Evolutionary conservation across 2,888 invertebrate genomes (phyloP).

Genomic region (Anodontia alba): DNA sequence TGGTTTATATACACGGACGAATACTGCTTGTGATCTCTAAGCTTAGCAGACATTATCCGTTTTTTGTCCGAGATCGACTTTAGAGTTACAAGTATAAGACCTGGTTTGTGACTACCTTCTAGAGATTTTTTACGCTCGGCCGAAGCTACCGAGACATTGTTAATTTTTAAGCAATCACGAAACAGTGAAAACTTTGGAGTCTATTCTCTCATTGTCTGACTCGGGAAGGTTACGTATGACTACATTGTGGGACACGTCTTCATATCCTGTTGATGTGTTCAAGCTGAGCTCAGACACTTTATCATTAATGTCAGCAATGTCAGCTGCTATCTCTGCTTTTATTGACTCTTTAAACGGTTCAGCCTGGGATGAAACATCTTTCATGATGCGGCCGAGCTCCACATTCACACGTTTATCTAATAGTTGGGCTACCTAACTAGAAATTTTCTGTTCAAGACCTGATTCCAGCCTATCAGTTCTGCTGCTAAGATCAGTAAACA

Average conservation of each 20-base stretch:
- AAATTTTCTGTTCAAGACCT: background rate
- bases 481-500: background rate
- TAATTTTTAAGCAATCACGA: conserved; percentile 2
- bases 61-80: background rate
- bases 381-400: conserved; percentile 14
- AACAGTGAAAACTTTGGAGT: background rate
- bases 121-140: background rate
- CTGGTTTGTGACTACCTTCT: background rate
- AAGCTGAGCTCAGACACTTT: background rate
- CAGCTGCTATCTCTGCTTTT: background rate
- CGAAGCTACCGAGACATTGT: background rate
- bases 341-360: conserved; percentile 4
- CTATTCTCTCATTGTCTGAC: background rate
- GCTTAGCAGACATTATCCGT: background rate
- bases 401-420: conserved; percentile 1
- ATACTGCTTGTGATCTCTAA: background rate
- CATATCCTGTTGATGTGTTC: background rate
- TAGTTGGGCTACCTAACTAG: background rate
- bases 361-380: background rate
- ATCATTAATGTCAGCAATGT: background rate
- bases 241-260: background rate
- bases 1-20: background rate
- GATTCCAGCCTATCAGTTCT: conserved; percentile 4
- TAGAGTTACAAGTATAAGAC: background rate
- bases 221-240: background rate